Conservation (phyloP, 2,797 vertebrate genomes). For the Micropoecilia bifurca region DNA sequence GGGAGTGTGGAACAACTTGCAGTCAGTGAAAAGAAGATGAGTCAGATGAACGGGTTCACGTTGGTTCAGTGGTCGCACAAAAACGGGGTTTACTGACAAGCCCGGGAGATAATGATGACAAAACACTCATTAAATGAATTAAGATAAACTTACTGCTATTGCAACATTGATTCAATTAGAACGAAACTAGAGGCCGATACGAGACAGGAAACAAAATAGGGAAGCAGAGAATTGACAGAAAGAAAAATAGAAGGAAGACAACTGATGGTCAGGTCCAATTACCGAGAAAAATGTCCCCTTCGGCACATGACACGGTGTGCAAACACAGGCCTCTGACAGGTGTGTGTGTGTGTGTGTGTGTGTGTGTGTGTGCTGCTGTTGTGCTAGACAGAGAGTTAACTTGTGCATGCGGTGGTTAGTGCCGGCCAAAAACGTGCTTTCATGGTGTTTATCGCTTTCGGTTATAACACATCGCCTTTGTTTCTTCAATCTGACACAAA, state of each 20-base stretch:
- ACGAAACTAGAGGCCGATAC: neutral
- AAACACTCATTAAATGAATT: neutral
- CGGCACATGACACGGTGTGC: slow-evolving; percentile 50
- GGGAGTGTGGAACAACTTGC: slow-evolving; percentile 35
- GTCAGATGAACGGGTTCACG: slow-evolving; percentile 30
- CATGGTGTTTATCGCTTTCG: slow-evolving; percentile 21
- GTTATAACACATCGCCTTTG: slow-evolving; percentile 45
- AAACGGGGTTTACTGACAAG: slow-evolving; percentile 11
- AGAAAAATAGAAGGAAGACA: slow-evolving; percentile 38
- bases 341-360: neutral
- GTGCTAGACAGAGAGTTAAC: slow-evolving; percentile 5
- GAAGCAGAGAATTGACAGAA: slow-evolving; percentile 6
- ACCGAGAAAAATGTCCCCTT: slow-evolving; percentile 56
- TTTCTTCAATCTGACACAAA: slow-evolving; percentile 46
- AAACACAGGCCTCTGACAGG: slow-evolving; percentile 38
- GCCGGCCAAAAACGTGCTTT: slow-evolving; percentile 23
- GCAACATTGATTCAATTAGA: slow-evolving; percentile 14
- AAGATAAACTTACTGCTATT: neutral
- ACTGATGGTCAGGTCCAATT: slow-evolving; percentile 69
- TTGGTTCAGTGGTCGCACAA: neutral
- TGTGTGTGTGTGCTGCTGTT: slow-evolving; percentile 5
- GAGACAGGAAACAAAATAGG: slow-evolving; percentile 16
- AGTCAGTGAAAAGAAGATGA: slow-evolving; percentile 50
- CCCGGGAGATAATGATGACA: slow-evolving; percentile 7
- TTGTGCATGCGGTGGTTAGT: neutral